Base-by-base conservation (phyloP, 2,797 vertebrate species). In the Xyrichtys novacula region DNA sequence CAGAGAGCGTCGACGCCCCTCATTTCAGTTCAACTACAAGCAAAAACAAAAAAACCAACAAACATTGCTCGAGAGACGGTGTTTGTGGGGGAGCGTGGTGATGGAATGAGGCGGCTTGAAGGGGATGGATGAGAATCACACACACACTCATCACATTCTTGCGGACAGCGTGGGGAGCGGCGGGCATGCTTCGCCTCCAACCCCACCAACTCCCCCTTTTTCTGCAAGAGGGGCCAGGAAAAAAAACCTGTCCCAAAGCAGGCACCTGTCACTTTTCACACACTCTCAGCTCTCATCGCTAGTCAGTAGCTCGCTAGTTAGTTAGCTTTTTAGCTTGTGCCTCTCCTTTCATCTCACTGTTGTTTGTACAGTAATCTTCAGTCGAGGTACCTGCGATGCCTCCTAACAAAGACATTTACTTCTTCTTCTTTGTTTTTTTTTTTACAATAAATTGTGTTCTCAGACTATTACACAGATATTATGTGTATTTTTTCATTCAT, bases 21-120 rank as follows among this genome's bases (percentile, higher is more conserved):
- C 91, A 94, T 94, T 94, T 94, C 92, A 93, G 92, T 91, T 91
- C 92, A 90, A 92, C 87, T 85, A 88, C 89, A 86, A 91, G 88
- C 82, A 87, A 88, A 86, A 89, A 83, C 76, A 71, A 79, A 71
- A 79, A 85, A 79, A 86, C 65, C 82, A 91, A 90, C 88, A 78
- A 81, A 87, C 91, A 91, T 89, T 81, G 85, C 80, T 88, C 48
- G 29, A 69, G 32, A 84, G 72, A 85, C 55, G 76, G 90, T 79
- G 89, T 91, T 91, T 91, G 87, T 89, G 83, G 79, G 79, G 75
- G 84, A 86, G 87, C 65, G 71, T 71, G 86, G 86, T 63, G 80
- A 84, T 71, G 88, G 89, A 89, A 91, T 85, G 90, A 91, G 91
- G 89, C 29, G 86, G 89, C 89, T 82, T 68, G 84, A 86, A 80